These are phyloP conservation scores for Apis florea DNA, from an alignment of 1,140 invertebrate species.

Conservation along the genomic window DNA sequence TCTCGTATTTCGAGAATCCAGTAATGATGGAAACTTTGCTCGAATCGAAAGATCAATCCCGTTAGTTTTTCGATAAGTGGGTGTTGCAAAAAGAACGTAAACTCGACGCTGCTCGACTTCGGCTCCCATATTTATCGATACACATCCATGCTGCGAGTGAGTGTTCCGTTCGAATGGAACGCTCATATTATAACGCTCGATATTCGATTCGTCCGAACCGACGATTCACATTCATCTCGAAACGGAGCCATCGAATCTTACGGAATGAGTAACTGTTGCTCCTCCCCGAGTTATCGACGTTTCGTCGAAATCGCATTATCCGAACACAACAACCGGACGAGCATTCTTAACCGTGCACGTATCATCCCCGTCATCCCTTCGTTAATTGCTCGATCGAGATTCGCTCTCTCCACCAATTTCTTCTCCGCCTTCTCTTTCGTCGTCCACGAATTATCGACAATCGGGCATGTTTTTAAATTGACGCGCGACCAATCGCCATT, in stretches of 20 bases:
- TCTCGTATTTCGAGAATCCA: too few relatives aligned
- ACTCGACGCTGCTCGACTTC: too few relatives aligned
- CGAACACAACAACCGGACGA: not conserved
- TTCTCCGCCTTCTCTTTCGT: not conserved
- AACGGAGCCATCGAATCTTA: not conserved
- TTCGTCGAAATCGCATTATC: conserved; percentile 26
- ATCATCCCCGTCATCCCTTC: conserved; percentile 6
- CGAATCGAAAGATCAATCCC: too few relatives aligned
- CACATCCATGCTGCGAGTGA: too few relatives aligned
- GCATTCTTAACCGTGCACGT: conserved; percentile 19
- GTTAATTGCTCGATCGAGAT: conserved; percentile 39
- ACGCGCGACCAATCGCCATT: conserved; percentile 27
- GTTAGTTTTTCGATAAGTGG: too few relatives aligned
- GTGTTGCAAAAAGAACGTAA: too few relatives aligned
- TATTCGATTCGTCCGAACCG: too few relatives aligned
- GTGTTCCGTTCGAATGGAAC: too few relatives aligned
- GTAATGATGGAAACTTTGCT: too few relatives aligned
- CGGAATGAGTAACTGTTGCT: not conserved
- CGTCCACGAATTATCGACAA: conserved; percentile 33
- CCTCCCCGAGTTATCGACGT: not conserved
- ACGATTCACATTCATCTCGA: not conserved
- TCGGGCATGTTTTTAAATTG: conserved; percentile 34
- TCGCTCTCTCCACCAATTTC: not conserved
- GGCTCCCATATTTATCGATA: too few relatives aligned
- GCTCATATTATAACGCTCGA: too few relatives aligned